Evolutionary conservation across 2,797 vertebrate species (phyloP).

Genomic region (Potorous gilbertii): DNA sequence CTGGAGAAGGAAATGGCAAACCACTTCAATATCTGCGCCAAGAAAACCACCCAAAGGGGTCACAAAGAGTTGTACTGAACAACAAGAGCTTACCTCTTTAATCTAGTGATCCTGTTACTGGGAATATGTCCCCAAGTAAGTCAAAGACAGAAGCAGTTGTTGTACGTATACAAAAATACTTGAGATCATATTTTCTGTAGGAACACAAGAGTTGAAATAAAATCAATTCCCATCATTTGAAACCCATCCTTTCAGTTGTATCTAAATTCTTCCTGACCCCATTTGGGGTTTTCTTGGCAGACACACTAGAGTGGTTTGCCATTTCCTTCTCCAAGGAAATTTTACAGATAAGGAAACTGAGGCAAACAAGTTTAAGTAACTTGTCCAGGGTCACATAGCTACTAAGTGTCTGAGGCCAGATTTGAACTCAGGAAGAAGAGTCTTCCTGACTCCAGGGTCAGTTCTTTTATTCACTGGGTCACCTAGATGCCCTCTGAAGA

Average conservation of each 20-base stretch:
- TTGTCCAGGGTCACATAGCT: not conserved
- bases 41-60: too few species aligned
- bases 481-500: not conserved
- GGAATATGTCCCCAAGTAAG: not conserved
- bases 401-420: not conserved
- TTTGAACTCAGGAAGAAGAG: not conserved
- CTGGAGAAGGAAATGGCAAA: too few species aligned
- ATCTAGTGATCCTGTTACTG: not conserved
- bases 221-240: not conserved
- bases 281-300: not conserved
- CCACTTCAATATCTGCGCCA: too few species aligned
- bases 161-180: not conserved
- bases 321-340: not conserved
- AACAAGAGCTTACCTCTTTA: not conserved
- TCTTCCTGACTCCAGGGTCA: not conserved
- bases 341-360: not conserved
- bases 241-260: not conserved
- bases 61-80: not conserved
- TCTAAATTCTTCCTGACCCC: not conserved
- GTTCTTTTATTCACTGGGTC: too few species aligned
- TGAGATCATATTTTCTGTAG: not conserved
- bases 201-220: not conserved
- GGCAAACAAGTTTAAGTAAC: not conserved
- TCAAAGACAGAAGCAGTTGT: not conserved
- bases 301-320: not conserved